Evolutionary conservation across 2,888 invertebrate species (phyloP).

Genomic region (Euplagia quadripunctaria): DNA sequence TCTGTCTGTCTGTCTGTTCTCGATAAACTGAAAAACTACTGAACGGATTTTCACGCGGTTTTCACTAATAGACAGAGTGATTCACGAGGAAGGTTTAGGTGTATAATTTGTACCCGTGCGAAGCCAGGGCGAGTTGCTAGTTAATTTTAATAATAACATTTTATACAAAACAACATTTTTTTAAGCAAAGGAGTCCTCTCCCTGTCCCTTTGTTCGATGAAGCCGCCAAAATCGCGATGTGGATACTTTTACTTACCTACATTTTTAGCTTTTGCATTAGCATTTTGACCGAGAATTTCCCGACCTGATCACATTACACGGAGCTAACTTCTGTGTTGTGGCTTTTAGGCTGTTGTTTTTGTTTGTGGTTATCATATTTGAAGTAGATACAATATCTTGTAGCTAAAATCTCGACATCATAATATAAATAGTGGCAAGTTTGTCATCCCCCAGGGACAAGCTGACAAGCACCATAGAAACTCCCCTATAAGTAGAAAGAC

Average conservation of each 20-base stretch:
- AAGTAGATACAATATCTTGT: background rate
- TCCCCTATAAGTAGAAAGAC: slow-evolving; percentile 36
- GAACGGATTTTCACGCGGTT: no score
- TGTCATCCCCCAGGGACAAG: slow-evolving; percentile 27
- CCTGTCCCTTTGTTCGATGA: no score
- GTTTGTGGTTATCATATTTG: background rate
- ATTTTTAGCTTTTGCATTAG: background rate
- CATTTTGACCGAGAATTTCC: no score
- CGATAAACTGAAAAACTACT: no score
- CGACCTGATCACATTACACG: background rate
- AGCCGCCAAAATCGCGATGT: no score
- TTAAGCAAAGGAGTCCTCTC: background rate
- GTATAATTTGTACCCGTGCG: no score
- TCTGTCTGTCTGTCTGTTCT: no score
- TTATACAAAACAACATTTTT: background rate
- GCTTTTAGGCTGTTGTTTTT: no score
- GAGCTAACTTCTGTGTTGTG: background rate
- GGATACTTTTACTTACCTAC: background rate
- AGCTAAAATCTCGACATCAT: slow-evolving; percentile 9
- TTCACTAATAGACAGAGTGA: no score
- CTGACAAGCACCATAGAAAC: slow-evolving; percentile 35
- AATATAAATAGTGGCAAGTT: slow-evolving; percentile 9
- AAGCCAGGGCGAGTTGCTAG: no score
- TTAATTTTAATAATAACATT: background rate
- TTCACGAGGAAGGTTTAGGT: no score